Base-by-base conservation (phyloP, 2,797 vertebrate genomes). In the Anisognathus igniventris region DNA sequence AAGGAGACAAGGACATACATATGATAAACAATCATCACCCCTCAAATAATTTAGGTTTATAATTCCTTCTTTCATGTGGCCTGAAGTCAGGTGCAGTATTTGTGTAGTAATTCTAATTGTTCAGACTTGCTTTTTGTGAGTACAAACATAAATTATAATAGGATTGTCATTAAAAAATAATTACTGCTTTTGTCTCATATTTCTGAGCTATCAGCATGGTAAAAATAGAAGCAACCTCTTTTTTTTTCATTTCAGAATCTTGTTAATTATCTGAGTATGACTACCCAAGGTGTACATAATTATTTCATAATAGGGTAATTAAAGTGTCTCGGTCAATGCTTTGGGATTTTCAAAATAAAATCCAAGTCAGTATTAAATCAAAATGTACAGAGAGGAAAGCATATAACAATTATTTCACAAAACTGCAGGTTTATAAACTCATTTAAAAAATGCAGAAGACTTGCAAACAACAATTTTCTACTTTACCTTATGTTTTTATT, bases 291-390 rank as follows among this genome's bases (percentile, higher is more conserved):
- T 93, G 60, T 86, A 85, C 35, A 57, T 91, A 90, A 94, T 90
- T 90, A 96, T 94, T 96, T 92, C 80, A 72, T 96, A 97, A 96
- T 84, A 95, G 65, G 83, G 87, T 94, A 96, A 97, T 95, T 97
- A 95, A 95, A 97, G 91, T 89, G 91, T 58, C 70, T 94, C 86
- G 75, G 84, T 90, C 77, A 78, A 77, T 31, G 62, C 94, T 94
- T 90, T 94, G 88, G 93, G 92, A 97, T 96, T 97, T 95, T 86
- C 60, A 96, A 94, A 95, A 95, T 90, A 94, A 96, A 93, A 93
- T 75, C 16, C 33, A 68, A 93, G 87, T 47, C 94, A 89, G 56
- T 79, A 57, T 2, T 74, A 74, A 87, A 86, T n/a, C 16, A 35
- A 62, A 95, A 93, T 62, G 73, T 94, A 67, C 50, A 86, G 85